Evolutionary conservation across 2,888 invertebrate species (phyloP).

Genomic region (Nephrotoma guestfalica): DNA sequence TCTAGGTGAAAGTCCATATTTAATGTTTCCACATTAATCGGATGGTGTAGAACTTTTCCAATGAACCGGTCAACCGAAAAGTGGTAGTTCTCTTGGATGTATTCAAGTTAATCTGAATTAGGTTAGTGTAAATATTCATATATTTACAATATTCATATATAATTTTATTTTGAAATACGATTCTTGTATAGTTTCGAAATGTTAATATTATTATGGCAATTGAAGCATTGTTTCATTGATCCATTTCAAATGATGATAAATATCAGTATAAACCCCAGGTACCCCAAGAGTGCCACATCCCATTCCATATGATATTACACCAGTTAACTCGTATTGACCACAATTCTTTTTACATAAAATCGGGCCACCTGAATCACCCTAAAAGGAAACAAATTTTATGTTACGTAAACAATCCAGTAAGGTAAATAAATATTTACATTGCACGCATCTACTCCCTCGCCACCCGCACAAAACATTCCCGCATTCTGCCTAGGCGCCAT

Average conservation of each 20-base stretch:
- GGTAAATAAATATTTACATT: conserved; percentile 32
- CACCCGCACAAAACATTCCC: conserved; percentile 46
- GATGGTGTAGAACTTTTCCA: too few relatives aligned
- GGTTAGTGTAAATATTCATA: too few relatives aligned
- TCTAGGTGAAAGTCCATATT: too few relatives aligned
- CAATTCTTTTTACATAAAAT: neutral
- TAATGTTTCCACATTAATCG: too few relatives aligned
- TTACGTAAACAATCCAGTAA: neutral
- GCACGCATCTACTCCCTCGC: conserved; percentile 44
- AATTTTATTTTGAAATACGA: neutral
- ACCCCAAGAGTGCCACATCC: conserved; percentile 7
- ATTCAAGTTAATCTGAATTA: too few relatives aligned
- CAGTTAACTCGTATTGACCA: neutral
- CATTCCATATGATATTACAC: conserved; percentile 10
- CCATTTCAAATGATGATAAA: conserved; percentile 6
- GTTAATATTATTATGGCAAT: neutral
- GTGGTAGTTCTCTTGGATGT: too few relatives aligned
- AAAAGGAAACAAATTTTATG: neutral
- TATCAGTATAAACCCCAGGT: conserved; percentile 9
- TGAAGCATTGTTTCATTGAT: neutral
- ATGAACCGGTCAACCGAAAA: too few relatives aligned
- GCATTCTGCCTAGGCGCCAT: conserved; percentile 19
- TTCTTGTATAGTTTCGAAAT: neutral
- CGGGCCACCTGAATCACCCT: conserved; percentile 11
- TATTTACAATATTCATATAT: neutral